Conservation (phyloP, 2,888 invertebrate species). For the Drosophila robusta region DNA sequence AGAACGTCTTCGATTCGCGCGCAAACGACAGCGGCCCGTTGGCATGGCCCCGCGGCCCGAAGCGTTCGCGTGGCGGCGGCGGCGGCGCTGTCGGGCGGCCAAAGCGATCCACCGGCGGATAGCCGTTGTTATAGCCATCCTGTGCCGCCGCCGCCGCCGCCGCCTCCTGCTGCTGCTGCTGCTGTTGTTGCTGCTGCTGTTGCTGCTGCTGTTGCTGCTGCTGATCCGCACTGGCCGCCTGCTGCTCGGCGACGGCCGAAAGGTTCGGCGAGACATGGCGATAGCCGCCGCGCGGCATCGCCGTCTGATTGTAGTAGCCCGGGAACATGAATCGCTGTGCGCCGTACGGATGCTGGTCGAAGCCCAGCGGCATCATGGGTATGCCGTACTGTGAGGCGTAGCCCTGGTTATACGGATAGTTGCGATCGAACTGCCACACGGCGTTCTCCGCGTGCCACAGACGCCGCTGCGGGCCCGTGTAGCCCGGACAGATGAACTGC, state of each 20-base stretch:
- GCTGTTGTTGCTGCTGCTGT: slow-evolving; percentile 10
- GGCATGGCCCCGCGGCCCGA: slow-evolving; percentile 27
- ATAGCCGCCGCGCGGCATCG: slow-evolving; percentile 36
- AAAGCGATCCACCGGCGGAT: slow-evolving; percentile 36
- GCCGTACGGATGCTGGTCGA: slow-evolving; percentile 57
- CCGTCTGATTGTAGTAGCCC: slow-evolving; percentile 51
- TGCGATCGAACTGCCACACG: slow-evolving; percentile 73
- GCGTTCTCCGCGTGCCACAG: slow-evolving; percentile 71
- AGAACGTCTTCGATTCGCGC: slow-evolving; percentile 62
- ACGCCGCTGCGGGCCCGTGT: slow-evolving; percentile 63
- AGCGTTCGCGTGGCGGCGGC: slow-evolving; percentile 39
- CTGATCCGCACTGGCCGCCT: slow-evolving; percentile 16
- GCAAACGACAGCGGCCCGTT: slow-evolving; percentile 23
- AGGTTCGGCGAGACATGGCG: slow-evolving; percentile 39
- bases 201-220: slow-evolving; percentile 26
- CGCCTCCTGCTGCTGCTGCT: slow-evolving; percentile 9
- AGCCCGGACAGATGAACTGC: slow-evolving; percentile 65
- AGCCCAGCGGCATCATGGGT: slow-evolving; percentile 69
- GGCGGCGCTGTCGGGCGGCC: slow-evolving; percentile 28
- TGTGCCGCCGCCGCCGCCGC: slow-evolving; percentile 5
- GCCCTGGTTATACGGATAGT: slow-evolving; percentile 71
- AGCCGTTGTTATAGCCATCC: slow-evolving; percentile 19
- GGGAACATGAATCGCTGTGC: slow-evolving; percentile 67
- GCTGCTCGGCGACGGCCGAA: slow-evolving; percentile 25
- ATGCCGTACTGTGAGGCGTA: slow-evolving; percentile 64